Base-by-base conservation (phyloP, 1,140 invertebrate species). In the Pomacea maculata region DNA sequence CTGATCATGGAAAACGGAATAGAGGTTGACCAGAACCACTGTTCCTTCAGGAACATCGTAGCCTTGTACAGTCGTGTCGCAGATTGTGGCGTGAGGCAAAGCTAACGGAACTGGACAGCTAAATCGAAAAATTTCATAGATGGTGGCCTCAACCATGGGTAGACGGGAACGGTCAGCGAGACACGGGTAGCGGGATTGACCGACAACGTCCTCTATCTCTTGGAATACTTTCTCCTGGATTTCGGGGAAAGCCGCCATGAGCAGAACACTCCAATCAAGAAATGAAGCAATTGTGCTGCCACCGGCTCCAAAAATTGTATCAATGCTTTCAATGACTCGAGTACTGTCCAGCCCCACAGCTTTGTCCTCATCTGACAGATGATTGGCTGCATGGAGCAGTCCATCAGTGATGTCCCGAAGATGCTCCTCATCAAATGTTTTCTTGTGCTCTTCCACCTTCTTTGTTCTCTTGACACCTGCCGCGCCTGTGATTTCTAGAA, bases 221-320 rank as follows among this genome's bases (percentile, higher is more conserved):
- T 96, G 94, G 91, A 97, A 96, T 0, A 98, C 95, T 15, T 94
- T 94, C 45, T 92, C 93, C 88, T 96, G 96, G 0, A 95, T 93
- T 5, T 94, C 91, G 19, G 94, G 94, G 91, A 96, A 90, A 21
- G 93, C 89, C 0, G 95, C 95, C 93, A 98, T 94, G 83, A 95
- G 95, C 8, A 98, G 91, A 19, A 97, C 90, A 84, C 96, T 95
- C 97, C 97, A 98, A 29, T 95, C 93, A 15, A 98, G 87, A 0
- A 96, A 96, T 0, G 95, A 94, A 61, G 96, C 90, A 0, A 96
- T 95, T 0, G 97, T 98, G 87, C 98, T 97, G n/a, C 95, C 93
- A 1, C 96, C 96, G 55, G 96, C 96, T 1, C 96, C 96, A 86
- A 96, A 96, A 78, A 98, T 92, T 90, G 98, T 97, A 57, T 80